Conservation (phyloP, 2,113 vertebrate genomes). For the Anhinga rufa region DNA sequence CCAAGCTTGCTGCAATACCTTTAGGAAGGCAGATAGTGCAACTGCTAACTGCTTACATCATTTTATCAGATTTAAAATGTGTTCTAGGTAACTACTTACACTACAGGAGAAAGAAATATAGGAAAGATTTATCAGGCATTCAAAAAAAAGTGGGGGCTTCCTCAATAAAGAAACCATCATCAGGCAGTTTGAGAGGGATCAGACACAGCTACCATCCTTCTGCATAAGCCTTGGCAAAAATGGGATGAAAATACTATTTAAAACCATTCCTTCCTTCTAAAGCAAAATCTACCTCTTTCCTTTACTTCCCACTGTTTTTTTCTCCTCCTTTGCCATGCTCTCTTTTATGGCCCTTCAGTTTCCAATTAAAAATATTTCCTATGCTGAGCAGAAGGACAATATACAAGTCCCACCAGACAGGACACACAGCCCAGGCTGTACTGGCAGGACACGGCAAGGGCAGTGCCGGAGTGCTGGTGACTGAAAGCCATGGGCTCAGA, state of each 20-base stretch:
- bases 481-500: not conserved
- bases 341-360: not conserved
- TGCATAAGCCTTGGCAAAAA: not conserved
- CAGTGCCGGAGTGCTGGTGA: not conserved
- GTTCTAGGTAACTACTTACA: not conserved
- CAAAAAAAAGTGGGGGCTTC: not conserved
- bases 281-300: not conserved
- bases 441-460: accelerated
- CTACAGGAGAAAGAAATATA: not conserved
- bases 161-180: not conserved
- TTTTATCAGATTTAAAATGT: not conserved
- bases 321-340: not conserved
- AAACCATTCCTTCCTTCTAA: not conserved
- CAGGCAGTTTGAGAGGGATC: not conserved
- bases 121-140: not conserved
- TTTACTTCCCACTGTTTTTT: not conserved
- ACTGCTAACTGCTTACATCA: not conserved
- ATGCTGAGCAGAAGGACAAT: not conserved
- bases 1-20: accelerated
- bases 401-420: not conserved
- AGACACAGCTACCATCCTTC: not conserved
- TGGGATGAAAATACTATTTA: not conserved
- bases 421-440: not conserved
- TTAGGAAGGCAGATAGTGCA: not conserved
- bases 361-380: not conserved